phyloP scores from a whole-genome alignment of 2,113 vertebrate genomes.

The Rhinolophus sinicus region DNA sequence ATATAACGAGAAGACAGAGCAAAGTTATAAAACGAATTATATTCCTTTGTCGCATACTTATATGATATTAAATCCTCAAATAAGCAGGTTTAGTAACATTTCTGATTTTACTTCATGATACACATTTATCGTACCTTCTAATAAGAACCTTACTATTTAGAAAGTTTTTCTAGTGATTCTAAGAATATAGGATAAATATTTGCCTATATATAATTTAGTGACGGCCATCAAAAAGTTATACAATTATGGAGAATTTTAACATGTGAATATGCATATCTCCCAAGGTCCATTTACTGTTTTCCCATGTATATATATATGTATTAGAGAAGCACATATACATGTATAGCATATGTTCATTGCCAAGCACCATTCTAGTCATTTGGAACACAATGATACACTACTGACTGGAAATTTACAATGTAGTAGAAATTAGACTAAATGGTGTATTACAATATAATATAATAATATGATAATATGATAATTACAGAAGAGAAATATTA shows the following conservation, averaged over 20 bases:
- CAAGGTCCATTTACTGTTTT: not conserved
- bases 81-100: not conserved
- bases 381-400: not conserved
- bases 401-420: not conserved
- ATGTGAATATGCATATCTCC: not conserved
- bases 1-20: not conserved
- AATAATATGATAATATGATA: too few species aligned
- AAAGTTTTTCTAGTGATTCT: not conserved
- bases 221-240: not conserved
- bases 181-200: not conserved
- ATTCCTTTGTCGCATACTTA: too few species aligned
- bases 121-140: not conserved
- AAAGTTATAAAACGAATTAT: not conserved
- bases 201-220: not conserved
- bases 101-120: not conserved
- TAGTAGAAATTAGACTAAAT: not conserved
- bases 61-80: not conserved
- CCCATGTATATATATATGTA: not conserved
- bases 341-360: not conserved
- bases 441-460: not conserved
- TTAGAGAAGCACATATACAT: not conserved
- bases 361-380: not conserved
- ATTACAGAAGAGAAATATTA: not conserved
- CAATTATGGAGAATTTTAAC: not conserved
- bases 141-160: not conserved